Evolutionary conservation across 2,888 invertebrate species (phyloP), one percentile per base, ranked within the genome.

Genomic region (Drosophila mimetica): DNA sequence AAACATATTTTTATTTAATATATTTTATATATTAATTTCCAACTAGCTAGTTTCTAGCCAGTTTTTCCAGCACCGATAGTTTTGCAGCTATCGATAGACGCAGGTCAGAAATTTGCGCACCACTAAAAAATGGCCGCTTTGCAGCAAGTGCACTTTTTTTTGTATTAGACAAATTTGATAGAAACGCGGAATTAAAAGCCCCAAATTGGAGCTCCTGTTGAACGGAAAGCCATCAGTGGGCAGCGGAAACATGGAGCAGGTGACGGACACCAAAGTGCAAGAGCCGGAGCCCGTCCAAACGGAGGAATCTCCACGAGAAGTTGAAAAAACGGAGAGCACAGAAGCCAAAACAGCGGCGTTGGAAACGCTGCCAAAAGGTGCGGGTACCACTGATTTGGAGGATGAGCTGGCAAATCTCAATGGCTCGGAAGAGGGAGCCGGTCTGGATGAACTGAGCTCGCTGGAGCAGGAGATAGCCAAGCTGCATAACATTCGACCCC

Each of bases 391-490:
- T 46, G 46, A 58, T 46, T 41, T n/a, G 59, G 75, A 70, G 6
- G 64, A 50, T 64, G 61, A 67, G 52, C 67, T 71, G 75, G 53
- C 18, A 14, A 53, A 64, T 18, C 30, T 59, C 3, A 60, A 51
- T 14, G 48, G 55, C 30, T 16, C 71, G 13, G 34, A 46, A 1
- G 53, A 14, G 5, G 34, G 42, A 4, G 5, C 20, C 1, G 81
- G 78, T 18, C 32, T 89, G 6, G 90, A 91, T 64, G 91, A 91
- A 61, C 58, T 91, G 37, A 88, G 79, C 28, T 89, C 88, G 41
- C 74, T 91, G 59, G 91, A 91, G 52, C 87, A 89, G n/a, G 91
- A 91, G 72, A 90, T 91, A 20, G 91, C 91, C 1, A 89, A 90
- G 77, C 85, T 91, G 83, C 91, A 91, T 69, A 83, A 88, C 20